Evolutionary conservation across 2,113 vertebrate genomes (phyloP).

Genomic region (Eptesicus fuscus): DNA sequence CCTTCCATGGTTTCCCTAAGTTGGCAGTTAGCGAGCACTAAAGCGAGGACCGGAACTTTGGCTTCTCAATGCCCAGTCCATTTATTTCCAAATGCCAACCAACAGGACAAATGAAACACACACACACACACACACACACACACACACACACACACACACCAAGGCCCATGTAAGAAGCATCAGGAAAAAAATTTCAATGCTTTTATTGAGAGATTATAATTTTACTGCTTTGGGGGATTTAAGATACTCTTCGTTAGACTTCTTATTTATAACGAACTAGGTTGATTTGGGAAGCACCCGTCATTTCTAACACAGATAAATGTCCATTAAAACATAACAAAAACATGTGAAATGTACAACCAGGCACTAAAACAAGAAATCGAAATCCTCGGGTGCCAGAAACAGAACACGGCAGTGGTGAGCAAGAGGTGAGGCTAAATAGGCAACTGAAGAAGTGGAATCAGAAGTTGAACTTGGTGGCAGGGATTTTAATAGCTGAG

Average conservation of each 20-base stretch:
- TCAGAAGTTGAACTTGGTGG: neutral
- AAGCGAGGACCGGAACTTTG: neutral
- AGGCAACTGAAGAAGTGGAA: neutral
- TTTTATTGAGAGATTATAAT: neutral
- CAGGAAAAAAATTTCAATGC: neutral
- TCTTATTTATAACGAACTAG: neutral
- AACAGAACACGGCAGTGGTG: neutral
- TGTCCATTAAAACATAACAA: neutral
- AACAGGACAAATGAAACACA: neutral
- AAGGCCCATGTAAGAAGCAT: neutral
- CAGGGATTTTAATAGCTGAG: neutral
- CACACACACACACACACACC: no score
- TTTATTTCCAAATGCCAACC: neutral
- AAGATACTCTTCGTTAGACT: neutral
- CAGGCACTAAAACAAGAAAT: conserved; percentile 7
- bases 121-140: no score
- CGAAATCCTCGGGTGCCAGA: neutral
- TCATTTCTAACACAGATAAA: neutral
- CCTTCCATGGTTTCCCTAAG: neutral
- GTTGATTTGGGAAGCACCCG: neutral
- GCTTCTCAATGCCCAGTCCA: neutral
- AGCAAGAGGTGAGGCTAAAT: neutral
- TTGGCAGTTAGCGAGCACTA: neutral
- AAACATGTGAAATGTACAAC: neutral
- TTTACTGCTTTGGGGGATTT: neutral